Conservation (phyloP, 2,888 invertebrate species). For the Tanypteryx hageni region DNA sequence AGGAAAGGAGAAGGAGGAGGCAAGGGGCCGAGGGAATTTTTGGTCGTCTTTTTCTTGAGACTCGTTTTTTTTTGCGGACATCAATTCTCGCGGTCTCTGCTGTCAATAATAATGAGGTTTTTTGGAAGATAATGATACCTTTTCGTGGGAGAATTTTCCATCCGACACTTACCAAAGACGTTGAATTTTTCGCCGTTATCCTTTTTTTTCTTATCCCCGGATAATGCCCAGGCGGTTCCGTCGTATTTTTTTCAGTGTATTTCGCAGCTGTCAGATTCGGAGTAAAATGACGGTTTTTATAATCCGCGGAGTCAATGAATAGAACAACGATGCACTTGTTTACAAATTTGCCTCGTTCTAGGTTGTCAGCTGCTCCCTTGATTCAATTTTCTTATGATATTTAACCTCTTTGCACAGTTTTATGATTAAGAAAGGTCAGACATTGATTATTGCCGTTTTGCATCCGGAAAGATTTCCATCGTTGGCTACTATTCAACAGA, state of each 20-base stretch:
- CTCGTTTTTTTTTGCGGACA: neutral
- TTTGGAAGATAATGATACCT: conserved; percentile 20
- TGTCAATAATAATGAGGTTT: conserved; percentile 53
- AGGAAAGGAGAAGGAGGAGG: neutral
- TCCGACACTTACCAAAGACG: neutral
- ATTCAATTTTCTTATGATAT: no score
- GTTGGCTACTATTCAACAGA: no score
- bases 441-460: no score
- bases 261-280: neutral
- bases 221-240: neutral
- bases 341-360: neutral
- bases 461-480: no score
- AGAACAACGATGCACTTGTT: neutral
- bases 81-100: neutral
- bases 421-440: no score
- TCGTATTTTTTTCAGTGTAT: neutral
- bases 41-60: no score
- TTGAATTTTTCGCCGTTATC: neutral
- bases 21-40: no score
- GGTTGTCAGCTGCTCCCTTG: neutral
- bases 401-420: no score
- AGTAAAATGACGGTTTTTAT: neutral
- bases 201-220: neutral
- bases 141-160: neutral
- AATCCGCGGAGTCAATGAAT: neutral